Evolutionary conservation across 92 coral and sea anemone species (phyloP), one percentile per base, ranked within the genome.

Genomic region (Diadumene lineata): DNA sequence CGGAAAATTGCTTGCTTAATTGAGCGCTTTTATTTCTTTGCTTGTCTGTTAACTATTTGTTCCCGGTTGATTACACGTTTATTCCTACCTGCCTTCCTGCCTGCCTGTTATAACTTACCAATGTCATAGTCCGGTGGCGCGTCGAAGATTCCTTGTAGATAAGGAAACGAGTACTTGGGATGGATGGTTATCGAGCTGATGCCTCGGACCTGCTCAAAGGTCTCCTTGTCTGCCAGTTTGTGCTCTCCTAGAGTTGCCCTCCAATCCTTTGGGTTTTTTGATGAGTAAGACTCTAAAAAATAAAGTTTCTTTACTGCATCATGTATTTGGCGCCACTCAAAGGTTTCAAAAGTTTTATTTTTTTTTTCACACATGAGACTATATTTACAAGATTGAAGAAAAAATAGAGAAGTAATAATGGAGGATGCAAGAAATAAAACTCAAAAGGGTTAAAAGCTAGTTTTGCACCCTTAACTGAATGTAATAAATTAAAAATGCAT

Each of bases 101-200:
- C 4, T 16, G n/a, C n/a, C n/a, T n/a, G n/a, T n/a, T n/a, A n/a
- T 16, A 8, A 74, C 79, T 60, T 63, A 88, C 93, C 93, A 17
- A 88, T 61, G 44, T 88, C 93, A 48, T 80, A 65, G 31, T 88
- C 89, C 27, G 88, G 89, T 11, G 89, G 89, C 19, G 79, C 72
- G 55, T 81, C 84, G 23, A 19, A 43, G 30, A 76, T 72, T 27
- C 75, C 87, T 65, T 64, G 55, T 26, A 84, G 56, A 56, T 70
- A 73, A 86, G 85, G 77, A 31, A 76, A 80, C 0, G 65, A 81
- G 81, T 88, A 84, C 68, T 80, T 76, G 16, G 93, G 87, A 74
- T 88, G 93, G 30, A 68, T 73, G 28, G 69, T 60, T 43, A 88
- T 84, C 2, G 43, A 62, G 26, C 69, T 68, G 65, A 88, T 80